Base-by-base conservation (phyloP, 2,113 vertebrate genomes). In the Potamarius usumacintae region DNA sequence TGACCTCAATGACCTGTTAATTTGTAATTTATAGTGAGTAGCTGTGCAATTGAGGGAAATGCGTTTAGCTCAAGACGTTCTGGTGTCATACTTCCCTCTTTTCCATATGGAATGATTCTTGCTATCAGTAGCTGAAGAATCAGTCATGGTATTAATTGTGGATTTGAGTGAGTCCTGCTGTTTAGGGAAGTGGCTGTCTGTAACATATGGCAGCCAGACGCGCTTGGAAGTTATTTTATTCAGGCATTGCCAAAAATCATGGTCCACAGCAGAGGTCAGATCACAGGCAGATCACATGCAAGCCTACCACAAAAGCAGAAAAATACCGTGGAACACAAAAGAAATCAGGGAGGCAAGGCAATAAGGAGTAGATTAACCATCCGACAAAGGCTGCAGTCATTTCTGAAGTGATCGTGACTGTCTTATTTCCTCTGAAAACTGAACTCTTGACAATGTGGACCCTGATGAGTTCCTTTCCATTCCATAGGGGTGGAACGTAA, bases 131-230 rank as follows among this genome's bases (percentile, higher is more conserved):
- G 77, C 77, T 58, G 8, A 80, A 57, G 53, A 80, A 80, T 58
- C 53, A 57, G 53, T 58, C n/a, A 80, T 80, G 77, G 77, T 80
- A 80, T 80, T 80, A 80, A 80, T 80, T 80, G 77, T 80, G 77
- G 77, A 80, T 80, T 80, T 80, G 53, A 80, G 77, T 80, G 15
- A 17, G 77, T 80, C 77, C 77, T 58, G n/a, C 30, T 80, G 53
- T 80, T 80, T 80, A 57, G n/a, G 77, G 77, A 80, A 80, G 77
- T 30, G 77, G 53, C 27, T 80, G 53, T 57, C 53, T 80, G 53
- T 58, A 80, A 57, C 77, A 80, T 80, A 58, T 80, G 77, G 77
- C 77, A 80, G 77, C 52, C 77, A 80, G 77, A 58, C 77, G 1
- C n/a, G 18, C 14, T 80, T 57, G 52, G n/a, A 80, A 57, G 53